Evolutionary conservation across 2,113 vertebrate species (phyloP).

Genomic region (Brachyhypopomus gauderio): DNA sequence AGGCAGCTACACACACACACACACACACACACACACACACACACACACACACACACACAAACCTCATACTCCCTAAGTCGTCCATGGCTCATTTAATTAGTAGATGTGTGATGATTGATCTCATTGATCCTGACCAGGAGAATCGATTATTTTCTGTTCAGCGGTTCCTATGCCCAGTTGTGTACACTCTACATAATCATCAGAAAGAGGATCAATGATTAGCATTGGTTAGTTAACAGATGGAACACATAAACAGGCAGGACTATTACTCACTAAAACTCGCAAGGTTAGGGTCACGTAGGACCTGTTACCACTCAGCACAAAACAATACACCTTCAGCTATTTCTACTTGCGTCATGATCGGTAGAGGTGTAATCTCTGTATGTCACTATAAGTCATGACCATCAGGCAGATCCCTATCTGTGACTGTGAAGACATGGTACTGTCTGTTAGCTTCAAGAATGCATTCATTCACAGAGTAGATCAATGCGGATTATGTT

Average conservation of each 20-base stretch:
- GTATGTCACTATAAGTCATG: background rate
- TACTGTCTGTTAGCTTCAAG: background rate
- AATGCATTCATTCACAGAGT: slow-evolving; percentile 27
- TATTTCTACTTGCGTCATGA: background rate
- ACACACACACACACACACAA: background rate
- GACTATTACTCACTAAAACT: background rate
- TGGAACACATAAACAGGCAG: background rate
- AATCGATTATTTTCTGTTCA: slow-evolving; percentile 29
- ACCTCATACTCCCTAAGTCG: slow-evolving; percentile 6
- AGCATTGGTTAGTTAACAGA: slow-evolving; percentile 1
- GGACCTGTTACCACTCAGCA: background rate
- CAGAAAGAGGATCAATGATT: background rate
- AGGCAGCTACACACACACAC: background rate
- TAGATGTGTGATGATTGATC: slow-evolving; percentile 49
- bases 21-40: too few relatives aligned
- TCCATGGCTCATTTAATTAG: slow-evolving; percentile 42
- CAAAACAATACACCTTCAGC: background rate
- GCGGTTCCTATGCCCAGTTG: background rate
- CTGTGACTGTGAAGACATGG: background rate
- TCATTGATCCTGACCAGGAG: background rate
- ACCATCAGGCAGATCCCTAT: slow-evolving; percentile 30
- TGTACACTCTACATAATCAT: background rate
- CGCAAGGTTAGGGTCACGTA: background rate
- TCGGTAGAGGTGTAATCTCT: too few relatives aligned
- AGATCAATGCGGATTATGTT: slow-evolving; percentile 20